phyloP scores from a whole-genome alignment of 2,797 vertebrate genomes.

The Dermochelys coriacea region DNA sequence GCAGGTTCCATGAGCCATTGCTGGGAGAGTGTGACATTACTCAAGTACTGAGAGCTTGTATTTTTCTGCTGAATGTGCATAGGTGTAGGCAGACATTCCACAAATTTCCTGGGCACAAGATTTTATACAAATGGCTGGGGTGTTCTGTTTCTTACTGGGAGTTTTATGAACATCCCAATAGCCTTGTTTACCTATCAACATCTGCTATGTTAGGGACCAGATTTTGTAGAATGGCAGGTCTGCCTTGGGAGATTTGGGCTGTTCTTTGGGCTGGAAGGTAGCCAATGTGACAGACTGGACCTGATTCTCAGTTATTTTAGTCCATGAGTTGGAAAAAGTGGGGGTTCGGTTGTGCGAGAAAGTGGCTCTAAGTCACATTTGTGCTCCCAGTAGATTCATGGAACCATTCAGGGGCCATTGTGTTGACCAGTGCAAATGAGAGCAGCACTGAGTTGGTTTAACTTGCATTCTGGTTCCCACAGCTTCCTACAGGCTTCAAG shows the following conservation, averaged over 20 bases:
- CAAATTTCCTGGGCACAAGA: constrained; percentile 1
- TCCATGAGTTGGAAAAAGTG: background rate
- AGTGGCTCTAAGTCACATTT: background rate
- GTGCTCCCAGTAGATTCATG: background rate
- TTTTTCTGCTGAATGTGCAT: background rate
- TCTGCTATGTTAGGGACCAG: background rate
- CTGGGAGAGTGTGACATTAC: constrained; percentile 32
- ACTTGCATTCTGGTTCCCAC: background rate
- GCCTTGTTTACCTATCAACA: background rate
- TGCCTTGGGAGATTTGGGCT: background rate
- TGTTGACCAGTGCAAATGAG: background rate
- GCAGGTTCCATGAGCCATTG: constrained; percentile 39
- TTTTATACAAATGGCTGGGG: background rate
- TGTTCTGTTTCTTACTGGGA: background rate
- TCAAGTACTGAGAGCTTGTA: constrained; percentile 3
- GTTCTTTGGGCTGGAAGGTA: background rate
- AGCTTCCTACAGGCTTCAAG: background rate
- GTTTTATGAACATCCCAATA: background rate
- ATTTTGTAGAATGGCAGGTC: background rate
- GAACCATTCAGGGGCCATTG: background rate
- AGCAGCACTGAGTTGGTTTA: background rate
- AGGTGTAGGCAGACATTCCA: background rate
- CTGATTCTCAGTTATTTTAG: background rate
- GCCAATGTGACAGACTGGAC: background rate
- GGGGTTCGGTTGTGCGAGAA: background rate